These are phyloP conservation scores for Oxygymnocypris stewartii DNA, from an alignment of 2,113 vertebrate species.

Conservation along the genomic window DNA sequence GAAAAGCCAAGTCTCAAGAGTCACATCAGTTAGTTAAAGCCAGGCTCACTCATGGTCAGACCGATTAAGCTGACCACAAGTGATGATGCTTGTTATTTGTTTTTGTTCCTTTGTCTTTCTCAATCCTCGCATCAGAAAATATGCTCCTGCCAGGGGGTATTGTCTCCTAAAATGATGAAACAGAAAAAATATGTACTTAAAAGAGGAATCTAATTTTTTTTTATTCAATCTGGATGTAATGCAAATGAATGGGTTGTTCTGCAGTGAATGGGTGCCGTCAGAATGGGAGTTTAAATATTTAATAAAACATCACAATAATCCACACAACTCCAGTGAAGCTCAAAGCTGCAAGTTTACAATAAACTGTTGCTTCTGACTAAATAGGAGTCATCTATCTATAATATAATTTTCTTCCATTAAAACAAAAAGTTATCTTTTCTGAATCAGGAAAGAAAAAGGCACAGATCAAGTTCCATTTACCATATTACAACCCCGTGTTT, in stretches of 20 bases:
- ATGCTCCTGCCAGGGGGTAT: constrained; percentile 13
- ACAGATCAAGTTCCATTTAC: too few relatives aligned
- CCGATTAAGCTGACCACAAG: neutral
- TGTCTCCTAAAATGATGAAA: constrained; percentile 22
- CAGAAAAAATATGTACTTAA: neutral
- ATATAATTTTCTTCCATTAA: too few relatives aligned
- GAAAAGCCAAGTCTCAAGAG: constrained; percentile 29
- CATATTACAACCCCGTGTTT: too few relatives aligned
- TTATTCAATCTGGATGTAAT: too few relatives aligned
- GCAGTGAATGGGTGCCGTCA: neutral
- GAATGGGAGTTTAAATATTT: neutral
- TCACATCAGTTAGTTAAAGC: constrained; percentile 19
- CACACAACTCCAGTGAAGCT: too few relatives aligned
- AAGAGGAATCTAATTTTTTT: neutral
- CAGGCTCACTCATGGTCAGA: neutral
- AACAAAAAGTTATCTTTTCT: too few relatives aligned
- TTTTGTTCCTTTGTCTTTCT: constrained; percentile 17
- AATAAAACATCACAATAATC: neutral
- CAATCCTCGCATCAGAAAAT: neutral
- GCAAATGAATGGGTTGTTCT: too few relatives aligned
- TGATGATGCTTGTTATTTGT: neutral
- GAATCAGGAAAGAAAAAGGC: too few relatives aligned
- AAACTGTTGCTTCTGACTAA: neutral
- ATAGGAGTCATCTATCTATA: too few relatives aligned
- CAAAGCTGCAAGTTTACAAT: too few relatives aligned